A percentile compares a stretch with the other conserved stretches of the same genome.
Conservation (phyloP, 2,113 vertebrate genomes). For the Osmerus eperlanus region DNA sequence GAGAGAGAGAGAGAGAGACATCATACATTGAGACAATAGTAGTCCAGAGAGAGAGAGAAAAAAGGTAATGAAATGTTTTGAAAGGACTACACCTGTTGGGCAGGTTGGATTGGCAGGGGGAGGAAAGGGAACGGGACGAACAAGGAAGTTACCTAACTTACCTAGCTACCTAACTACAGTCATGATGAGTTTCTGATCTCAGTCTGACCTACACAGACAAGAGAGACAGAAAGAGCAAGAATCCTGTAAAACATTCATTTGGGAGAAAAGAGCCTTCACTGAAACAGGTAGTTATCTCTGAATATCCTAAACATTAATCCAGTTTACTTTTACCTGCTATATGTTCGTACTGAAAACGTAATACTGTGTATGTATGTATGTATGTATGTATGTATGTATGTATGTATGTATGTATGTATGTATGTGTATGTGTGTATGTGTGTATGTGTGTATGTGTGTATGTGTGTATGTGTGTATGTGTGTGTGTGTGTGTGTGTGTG, state of each 20-base stretch:
- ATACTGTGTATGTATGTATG: constrained; percentile 1
- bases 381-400: background rate
- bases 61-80: no score
- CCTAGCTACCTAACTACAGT: background rate
- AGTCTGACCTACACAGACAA: background rate
- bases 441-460: background rate
- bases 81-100: background rate
- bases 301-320: background rate
- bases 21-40: background rate
- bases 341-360: background rate
- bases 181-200: background rate
- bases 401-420: background rate
- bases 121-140: background rate
- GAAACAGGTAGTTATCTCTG: background rate
- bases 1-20: background rate
- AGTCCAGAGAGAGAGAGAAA: no score
- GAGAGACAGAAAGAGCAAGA: background rate
- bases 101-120: constrained; percentile 4
- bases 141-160: background rate
- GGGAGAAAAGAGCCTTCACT: background rate
- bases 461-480: background rate
- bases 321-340: background rate
- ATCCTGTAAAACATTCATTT: background rate
- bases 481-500: background rate
- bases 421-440: background rate